A percentile compares a stretch with the other conserved stretches of the same genome.
These are phyloP conservation scores for Drosophila meridionalis DNA, from an alignment of 2,888 invertebrate species.

Conservation along the genomic window DNA sequence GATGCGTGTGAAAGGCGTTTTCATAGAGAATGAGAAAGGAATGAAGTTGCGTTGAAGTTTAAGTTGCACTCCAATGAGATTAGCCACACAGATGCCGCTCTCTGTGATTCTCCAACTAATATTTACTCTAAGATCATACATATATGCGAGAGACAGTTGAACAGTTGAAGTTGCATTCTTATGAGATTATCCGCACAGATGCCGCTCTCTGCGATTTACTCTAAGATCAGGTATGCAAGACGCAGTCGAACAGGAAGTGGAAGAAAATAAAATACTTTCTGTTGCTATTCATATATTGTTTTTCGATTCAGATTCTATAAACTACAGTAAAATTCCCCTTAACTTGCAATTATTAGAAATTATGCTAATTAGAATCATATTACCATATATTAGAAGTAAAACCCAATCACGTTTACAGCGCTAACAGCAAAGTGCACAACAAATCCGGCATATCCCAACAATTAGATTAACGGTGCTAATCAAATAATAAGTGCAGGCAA, in stretches of 20 bases:
- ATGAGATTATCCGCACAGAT: background rate
- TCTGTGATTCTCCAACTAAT: background rate
- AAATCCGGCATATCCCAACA: background rate
- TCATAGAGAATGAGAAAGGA: background rate
- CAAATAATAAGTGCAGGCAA: background rate
- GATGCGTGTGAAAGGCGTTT: background rate
- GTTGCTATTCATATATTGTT: too few species aligned
- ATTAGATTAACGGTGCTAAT: background rate
- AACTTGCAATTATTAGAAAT: background rate
- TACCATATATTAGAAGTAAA: background rate
- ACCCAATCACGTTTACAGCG: background rate
- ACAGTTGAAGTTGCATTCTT: background rate
- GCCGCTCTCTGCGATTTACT: background rate
- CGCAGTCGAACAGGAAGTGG: background rate
- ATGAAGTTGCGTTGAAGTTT: background rate
- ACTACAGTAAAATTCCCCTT: background rate
- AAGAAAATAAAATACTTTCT: background rate
- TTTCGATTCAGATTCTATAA: background rate
- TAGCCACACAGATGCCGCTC: background rate
- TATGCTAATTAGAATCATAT: slow-evolving; percentile 5
- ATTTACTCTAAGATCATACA: background rate
- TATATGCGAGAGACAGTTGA: background rate
- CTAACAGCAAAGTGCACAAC: background rate
- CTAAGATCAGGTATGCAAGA: background rate
- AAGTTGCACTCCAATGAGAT: background rate